A percentile compares a stretch with the other conserved stretches of the same genome.
Evolutionary conservation across 2,888 invertebrate species (phyloP).

Genomic region (Drosophila niveifrons): DNA sequence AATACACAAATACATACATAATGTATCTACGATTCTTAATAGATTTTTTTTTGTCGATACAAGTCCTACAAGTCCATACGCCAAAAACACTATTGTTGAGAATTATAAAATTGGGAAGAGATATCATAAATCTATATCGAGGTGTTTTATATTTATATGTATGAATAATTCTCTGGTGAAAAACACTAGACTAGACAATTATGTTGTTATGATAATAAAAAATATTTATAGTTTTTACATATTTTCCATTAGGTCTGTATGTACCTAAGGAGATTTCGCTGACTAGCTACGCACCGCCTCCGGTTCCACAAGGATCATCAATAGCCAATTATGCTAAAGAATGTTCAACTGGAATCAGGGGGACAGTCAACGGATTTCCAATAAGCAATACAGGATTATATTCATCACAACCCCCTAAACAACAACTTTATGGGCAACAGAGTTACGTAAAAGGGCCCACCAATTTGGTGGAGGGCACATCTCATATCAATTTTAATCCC

Average conservation of each 20-base stretch:
- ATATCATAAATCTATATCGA: too few relatives aligned
- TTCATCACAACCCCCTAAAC: slow-evolving; percentile 52
- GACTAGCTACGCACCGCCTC: slow-evolving; percentile 84
- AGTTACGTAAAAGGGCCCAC: slow-evolving; percentile 70
- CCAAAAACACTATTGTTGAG: too few relatives aligned
- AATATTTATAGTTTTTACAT: not conserved
- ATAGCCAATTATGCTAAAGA: slow-evolving; percentile 2
- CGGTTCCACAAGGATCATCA: slow-evolving; percentile 35
- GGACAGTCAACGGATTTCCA: slow-evolving; percentile 28
- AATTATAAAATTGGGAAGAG: too few relatives aligned
- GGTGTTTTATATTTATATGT: too few relatives aligned
- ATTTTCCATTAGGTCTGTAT: slow-evolving; percentile 76
- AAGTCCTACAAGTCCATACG: too few relatives aligned
- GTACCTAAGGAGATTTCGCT: slow-evolving; percentile 84
- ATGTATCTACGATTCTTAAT: too few relatives aligned
- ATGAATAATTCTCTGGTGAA: too few relatives aligned
- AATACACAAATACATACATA: too few relatives aligned
- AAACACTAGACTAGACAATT: not conserved
- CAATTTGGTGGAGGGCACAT: slow-evolving; percentile 44
- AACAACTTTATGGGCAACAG: slow-evolving; percentile 59
- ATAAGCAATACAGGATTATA: slow-evolving; percentile 28
- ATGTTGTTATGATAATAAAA: not conserved
- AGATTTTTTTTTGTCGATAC: too few relatives aligned
- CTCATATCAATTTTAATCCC: slow-evolving; percentile 80
- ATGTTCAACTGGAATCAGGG: slow-evolving; percentile 1